Evolutionary conservation across 2,113 vertebrate species (phyloP), one percentile per base, ranked within the genome.

Genomic region (Notothenia rossii): DNA sequence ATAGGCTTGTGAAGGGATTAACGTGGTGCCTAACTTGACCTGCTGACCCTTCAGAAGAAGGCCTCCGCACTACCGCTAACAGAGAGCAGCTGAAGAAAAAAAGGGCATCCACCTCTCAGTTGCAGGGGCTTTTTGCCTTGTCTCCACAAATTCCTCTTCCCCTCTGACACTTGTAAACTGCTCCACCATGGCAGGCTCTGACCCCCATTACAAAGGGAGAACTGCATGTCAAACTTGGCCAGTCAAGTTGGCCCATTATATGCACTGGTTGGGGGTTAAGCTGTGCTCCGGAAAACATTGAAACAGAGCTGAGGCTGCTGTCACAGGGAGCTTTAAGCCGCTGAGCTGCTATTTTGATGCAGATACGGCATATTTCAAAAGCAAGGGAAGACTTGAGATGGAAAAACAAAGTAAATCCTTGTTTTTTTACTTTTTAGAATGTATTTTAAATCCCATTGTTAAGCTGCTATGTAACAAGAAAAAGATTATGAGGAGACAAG

Each of bases 1-100:
- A 93, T 85, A 85, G 84, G 89, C 86, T 92, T 91, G 82, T 75
- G 81, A 85, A 65, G 54, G 86, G 93, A 95, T 94, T 93, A 93
- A 81, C 75, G 40, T 40, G 8, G 79, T 84, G 87, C 90, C 90
- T 86, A 87, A 89, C 76, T 85, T 92, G 89, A 94, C 93, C 93
- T 62, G 61, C n/a, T 73, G 79, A 93, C 89, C 92, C 77, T 49
- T 77, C 53, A 48, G 73, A 86, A 82, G 79, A 77, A 90, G 84
- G 81, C 75, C 45, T 72, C 65, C 45, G 62, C 77, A 77, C 4
- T 66, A 55, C 70, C 77, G 74, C 15, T 49, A 80, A 86, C 72
- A 82, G 79, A 86, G 51, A 12, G 74, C 65, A 59, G 56, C 55
- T 71, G 51, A 82, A 83, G 75, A 86, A 85, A 83, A 90, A 89